A percentile compares a stretch with the other conserved stretches of the same genome.
Evolutionary conservation across 2,797 vertebrate species (phyloP).

Genomic region (Cheirogaleus major): DNA sequence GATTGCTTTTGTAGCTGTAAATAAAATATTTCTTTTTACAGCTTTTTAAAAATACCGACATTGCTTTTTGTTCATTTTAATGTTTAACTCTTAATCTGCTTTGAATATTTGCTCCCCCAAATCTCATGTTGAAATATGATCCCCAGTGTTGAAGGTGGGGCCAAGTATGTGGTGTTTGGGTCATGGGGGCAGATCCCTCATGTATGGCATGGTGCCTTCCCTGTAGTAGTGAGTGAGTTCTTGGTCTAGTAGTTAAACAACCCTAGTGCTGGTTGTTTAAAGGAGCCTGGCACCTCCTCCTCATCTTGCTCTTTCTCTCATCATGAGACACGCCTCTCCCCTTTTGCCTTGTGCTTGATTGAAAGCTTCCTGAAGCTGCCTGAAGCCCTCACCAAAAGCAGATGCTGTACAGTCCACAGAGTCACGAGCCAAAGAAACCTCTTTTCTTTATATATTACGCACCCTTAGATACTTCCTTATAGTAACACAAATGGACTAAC

Average conservation of each 20-base stretch:
- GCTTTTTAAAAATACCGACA: neutral
- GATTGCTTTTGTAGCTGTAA: neutral
- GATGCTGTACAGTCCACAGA: neutral
- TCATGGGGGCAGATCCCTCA: neutral
- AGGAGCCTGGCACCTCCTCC: neutral
- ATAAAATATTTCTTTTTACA: neutral
- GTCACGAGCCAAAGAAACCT: neutral
- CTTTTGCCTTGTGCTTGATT: neutral
- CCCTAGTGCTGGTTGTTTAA: neutral
- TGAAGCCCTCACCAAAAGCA: neutral
- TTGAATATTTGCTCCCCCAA: neutral
- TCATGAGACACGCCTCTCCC: neutral
- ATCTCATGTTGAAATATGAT: neutral
- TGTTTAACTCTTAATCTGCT: neutral
- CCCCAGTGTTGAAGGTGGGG: neutral
- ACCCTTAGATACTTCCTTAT: neutral
- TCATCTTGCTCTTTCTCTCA: neutral
- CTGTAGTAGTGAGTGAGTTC: neutral
- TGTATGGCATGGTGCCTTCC: neutral
- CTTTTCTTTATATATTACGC: neutral
- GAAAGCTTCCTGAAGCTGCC: neutral
- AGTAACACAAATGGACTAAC: neutral
- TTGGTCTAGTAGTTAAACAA: neutral
- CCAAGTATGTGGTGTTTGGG: neutral
- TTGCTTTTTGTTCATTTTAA: neutral